Evolutionary conservation across 2,888 invertebrate species (phyloP), one percentile per base, ranked within the genome.

Genomic region (Autographa gamma): DNA sequence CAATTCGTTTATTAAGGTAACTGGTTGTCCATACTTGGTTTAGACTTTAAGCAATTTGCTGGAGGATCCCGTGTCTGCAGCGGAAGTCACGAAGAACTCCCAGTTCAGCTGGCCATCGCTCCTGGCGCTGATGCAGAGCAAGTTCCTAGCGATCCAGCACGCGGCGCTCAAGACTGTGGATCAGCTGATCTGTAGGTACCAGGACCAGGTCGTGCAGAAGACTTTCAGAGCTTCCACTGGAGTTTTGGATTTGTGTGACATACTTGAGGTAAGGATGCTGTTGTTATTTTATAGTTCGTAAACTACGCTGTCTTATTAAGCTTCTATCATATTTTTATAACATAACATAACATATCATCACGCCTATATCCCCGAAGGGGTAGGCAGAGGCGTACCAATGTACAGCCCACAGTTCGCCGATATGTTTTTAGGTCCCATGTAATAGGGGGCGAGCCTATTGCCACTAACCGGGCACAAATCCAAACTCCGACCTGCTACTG

Each of bases 221-320:
- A 92, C 92, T 0, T 96, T 96, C 69, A 90, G 93, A 16, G 90
- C 91, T 2, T 95, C 96, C 0, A 94, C 94, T 18, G 96, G 96
- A 0, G 92, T 96, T 41, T 71, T 93, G 78, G 92, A 93, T 74
- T 86, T 96, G 13, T 93, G 96, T 80, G 94, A 96, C 85, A 93
- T 96, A 67, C 87, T 96, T 16, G 96, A 96, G 87, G 96, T 96
- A 77, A 88, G 84, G 43, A 43, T 56, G 14, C 11, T 11, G 18
- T n/a, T n/a, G n/a, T n/a, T n/a, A n/a, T n/a, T n/a, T n/a, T n/a
- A n/a, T n/a, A n/a, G n/a, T n/a, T n/a, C n/a, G n/a, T n/a, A n/a
- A n/a, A n/a, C n/a, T n/a, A n/a, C n/a, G n/a, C n/a, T n/a, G n/a
- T n/a, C n/a, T n/a, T n/a, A n/a, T n/a, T n/a, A n/a, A n/a, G n/a